phyloP scores from a whole-genome alignment of 2,888 invertebrate genomes.

The Campoplex nolae region DNA sequence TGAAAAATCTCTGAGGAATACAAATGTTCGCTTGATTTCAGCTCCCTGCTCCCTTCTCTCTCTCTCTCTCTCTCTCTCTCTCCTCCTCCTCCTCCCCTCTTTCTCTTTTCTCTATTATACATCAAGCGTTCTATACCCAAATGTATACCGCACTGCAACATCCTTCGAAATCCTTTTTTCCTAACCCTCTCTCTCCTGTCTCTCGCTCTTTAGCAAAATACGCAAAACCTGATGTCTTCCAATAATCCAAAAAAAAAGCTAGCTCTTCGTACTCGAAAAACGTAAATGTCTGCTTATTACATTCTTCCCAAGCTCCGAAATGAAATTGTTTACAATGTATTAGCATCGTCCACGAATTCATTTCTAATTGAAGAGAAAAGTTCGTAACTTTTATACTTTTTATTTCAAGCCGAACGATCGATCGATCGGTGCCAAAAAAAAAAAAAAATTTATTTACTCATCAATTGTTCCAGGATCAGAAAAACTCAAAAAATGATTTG shows the following conservation, averaged over 20 bases:
- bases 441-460: too few relatives aligned
- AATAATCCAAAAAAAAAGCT: not conserved
- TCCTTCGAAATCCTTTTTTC: slow-evolving; percentile 34
- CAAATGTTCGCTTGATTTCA: slow-evolving; percentile 80
- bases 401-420: not conserved
- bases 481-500: too few relatives aligned
- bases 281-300: not conserved
- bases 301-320: not conserved
- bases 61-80: slow-evolving; percentile 58
- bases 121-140: slow-evolving; percentile 28
- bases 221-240: slow-evolving; percentile 9
- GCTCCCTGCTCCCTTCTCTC: slow-evolving; percentile 52
- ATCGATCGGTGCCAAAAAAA: not conserved
- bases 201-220: not conserved
- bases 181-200: not conserved
- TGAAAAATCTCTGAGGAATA: slow-evolving; percentile 83
- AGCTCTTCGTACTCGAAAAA: not conserved
- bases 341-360: not conserved
- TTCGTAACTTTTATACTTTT: not conserved
- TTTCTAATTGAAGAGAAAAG: not conserved
- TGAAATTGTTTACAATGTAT: not conserved
- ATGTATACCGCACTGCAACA: slow-evolving; percentile 24
- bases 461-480: too few relatives aligned
- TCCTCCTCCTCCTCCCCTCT: slow-evolving; percentile 60
- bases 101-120: slow-evolving; percentile 4